These are phyloP conservation scores for Neolamprologus cancellatus DNA, from an alignment of 2,113 vertebrate species.

Conservation along the genomic window DNA sequence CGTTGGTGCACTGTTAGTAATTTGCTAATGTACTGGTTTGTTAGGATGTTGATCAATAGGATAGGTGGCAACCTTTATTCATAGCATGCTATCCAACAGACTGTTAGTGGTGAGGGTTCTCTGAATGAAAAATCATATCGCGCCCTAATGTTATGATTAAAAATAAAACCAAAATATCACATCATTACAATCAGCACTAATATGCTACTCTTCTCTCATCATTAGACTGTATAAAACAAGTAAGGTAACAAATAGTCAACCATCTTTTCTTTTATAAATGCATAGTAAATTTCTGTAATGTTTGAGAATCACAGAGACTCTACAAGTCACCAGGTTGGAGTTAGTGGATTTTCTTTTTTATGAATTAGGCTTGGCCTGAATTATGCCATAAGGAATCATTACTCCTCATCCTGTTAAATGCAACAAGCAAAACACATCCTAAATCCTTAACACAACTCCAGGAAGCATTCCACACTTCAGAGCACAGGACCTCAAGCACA, in stretches of 20 bases:
- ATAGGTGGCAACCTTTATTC: not conserved
- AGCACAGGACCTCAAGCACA: constrained; percentile 29
- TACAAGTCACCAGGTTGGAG: not conserved
- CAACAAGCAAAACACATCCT: constrained; percentile 38
- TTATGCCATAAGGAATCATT: not conserved
- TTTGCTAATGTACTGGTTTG: constrained; percentile 17
- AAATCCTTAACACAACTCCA: constrained; percentile 6
- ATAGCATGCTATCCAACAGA: constrained; percentile 40
- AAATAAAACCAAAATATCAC: not conserved
- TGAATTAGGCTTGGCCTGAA: not conserved
- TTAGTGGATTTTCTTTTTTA: constrained; percentile 31
- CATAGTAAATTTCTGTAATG: not conserved
- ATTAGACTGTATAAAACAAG: not conserved
- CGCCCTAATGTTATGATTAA: not conserved
- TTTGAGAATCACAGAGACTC: not conserved
- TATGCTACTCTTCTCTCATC: not conserved
- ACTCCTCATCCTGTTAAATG: constrained; percentile 20
- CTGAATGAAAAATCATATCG: not conserved
- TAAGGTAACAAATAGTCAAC: not conserved
- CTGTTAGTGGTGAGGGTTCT: constrained; percentile 30
- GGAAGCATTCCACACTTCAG: constrained; percentile 45
- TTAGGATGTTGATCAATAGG: constrained; percentile 20
- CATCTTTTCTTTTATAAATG: not conserved
- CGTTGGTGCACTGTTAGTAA: constrained; percentile 27
- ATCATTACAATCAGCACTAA: not conserved